phyloP scores from a whole-genome alignment of 2,888 invertebrate species.

The Dilophus febrilis region DNA sequence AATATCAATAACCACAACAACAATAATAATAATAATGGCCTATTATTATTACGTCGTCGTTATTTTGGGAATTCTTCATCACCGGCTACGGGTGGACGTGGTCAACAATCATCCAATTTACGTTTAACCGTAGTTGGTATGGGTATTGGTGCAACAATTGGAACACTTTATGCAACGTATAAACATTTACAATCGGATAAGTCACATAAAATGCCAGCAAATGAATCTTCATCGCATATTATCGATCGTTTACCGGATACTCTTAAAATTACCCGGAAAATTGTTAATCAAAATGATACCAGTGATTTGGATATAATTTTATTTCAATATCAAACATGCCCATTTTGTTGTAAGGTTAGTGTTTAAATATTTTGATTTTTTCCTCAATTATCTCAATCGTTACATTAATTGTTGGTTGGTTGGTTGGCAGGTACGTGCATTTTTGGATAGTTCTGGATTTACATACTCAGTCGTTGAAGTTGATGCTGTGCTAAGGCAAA shows the following conservation, averaged over 20 bases:
- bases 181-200: slow-evolving; percentile 9
- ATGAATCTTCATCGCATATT: slow-evolving; percentile 18
- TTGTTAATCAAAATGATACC: slow-evolving; percentile 44
- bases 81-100: background rate
- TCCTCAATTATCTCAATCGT: background rate
- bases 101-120: too few relatives aligned
- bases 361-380: background rate
- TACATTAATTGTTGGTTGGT: background rate
- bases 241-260: slow-evolving; percentile 31
- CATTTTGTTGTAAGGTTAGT: slow-evolving; percentile 84
- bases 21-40: background rate
- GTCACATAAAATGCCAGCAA: slow-evolving; percentile 28
- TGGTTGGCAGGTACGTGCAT: slow-evolving; percentile 41
- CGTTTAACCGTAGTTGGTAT: slow-evolving; percentile 41
- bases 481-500: slow-evolving; percentile 80
- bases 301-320: slow-evolving; percentile 63
- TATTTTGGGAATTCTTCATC: too few relatives aligned
- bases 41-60: background rate
- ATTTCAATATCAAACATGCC: slow-evolving; percentile 95
- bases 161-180: slow-evolving; percentile 37
- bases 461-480: slow-evolving; percentile 95
- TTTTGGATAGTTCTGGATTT: slow-evolving; percentile 80
- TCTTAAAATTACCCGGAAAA: slow-evolving; percentile 40
- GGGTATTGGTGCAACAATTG: slow-evolving; percentile 37
- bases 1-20: too few relatives aligned